Conservation (phyloP, 2,113 vertebrate genomes). For the Sinocyclocheilus anshuiensis region DNA sequence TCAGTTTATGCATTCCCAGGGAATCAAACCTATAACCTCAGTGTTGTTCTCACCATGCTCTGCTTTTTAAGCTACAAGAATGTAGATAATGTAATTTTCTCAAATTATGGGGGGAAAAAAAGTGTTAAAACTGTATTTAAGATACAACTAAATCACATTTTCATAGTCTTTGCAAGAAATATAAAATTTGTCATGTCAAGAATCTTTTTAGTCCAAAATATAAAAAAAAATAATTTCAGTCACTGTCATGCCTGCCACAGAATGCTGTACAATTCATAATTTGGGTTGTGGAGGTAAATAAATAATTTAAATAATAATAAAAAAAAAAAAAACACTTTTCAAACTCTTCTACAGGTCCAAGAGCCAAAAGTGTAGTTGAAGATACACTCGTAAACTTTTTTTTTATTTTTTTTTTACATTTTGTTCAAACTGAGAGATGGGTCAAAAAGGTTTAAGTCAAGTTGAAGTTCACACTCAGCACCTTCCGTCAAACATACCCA, state of each 20-base stretch:
- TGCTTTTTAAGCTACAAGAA: not conserved
- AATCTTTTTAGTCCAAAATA: not conserved
- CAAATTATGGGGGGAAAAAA: not conserved
- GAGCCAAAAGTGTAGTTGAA: not conserved
- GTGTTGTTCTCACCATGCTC: not conserved
- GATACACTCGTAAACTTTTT: not conserved
- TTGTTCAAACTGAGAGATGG: not conserved
- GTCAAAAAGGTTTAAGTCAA: not conserved
- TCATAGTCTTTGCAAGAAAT: not conserved
- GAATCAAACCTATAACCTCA: not conserved
- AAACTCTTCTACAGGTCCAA: not conserved
- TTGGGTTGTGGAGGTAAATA: not conserved
- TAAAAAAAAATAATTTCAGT: rapidly evolving
- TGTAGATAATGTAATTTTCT: not conserved
- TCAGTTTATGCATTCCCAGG: not conserved
- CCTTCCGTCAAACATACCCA: not conserved
- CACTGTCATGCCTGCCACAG: not conserved
- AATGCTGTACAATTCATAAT: not conserved
- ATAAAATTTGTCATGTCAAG: not conserved
- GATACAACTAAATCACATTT: not conserved
- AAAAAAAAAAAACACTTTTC: no score
- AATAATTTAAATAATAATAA: not conserved
- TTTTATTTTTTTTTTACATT: not conserved
- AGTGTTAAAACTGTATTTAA: not conserved
- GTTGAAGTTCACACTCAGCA: not conserved